Evolutionary conservation across 2,113 vertebrate genomes (phyloP), one percentile per base, ranked within the genome.

Genomic region (Geococcyx californianus): DNA sequence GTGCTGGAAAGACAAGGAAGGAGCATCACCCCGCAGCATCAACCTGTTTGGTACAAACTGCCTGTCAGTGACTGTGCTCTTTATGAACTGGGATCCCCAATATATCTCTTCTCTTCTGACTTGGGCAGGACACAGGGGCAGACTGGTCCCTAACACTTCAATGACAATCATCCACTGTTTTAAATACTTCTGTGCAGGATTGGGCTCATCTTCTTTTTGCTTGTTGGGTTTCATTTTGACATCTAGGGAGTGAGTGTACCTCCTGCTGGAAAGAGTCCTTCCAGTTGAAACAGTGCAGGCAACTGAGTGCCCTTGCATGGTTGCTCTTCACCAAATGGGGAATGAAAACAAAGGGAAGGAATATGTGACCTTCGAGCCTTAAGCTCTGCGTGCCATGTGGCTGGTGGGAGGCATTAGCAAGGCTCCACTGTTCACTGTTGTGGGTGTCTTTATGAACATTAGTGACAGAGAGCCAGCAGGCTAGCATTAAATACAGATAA

Each of bases 381-480:
- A 28, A 68, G 76, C 83, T 82, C 93, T 58, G 62, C n/a, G 33
- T 92, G 83, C 95, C 93, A 59, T 29, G 52, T 42, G 86, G 84
- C 81, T 56, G 74, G 97, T 96, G 97, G 97, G 97, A 80, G 97
- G 96, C 66, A 75, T 81, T 18, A 95, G 95, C 67, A 54, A 68
- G 80, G 33, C 56, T 36, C 59, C 88, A 49, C 72, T 87, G 92
- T 55, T 93, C 86, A 56, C 79, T 72, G 73, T 58, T 79, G 95
- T 98, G 96, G 97, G 97, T 51, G 97, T 92, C 92, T 87, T 96
- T 78, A 63, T 95, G 96, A 91, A 62, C 20, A 33, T 56, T 55
- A 89, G 92, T 84, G 89, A 96, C 95, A 91, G 93, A 89, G 66
- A 89, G 77, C 82, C 96, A 93, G 88, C 56, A 11, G 74, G 63